Evolutionary conservation across 2,888 invertebrate species (phyloP), one percentile per base, ranked within the genome.

Genomic region (Toxonevra muliebris): DNA sequence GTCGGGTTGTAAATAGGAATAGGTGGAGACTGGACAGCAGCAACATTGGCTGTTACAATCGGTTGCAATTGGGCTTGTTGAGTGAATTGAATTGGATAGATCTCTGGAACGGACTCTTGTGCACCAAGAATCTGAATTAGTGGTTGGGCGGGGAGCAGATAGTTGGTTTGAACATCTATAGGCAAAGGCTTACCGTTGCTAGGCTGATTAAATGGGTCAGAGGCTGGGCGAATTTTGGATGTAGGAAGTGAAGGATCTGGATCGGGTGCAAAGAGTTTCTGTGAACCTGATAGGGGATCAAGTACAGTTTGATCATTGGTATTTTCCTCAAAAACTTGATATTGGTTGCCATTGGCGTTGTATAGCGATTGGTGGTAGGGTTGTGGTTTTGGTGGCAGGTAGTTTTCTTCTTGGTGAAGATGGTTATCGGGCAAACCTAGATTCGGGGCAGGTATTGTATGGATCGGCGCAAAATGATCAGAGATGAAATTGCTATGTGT

Each of bases 401-500:
- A 75, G 15, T 72, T 45, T 41, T 79, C 80, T 13, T 81, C 76
- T 19, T 75, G 73, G 63, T 77, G 82, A 55, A 83, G 74, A 66
- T 84, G 82, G 72, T 84, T 84, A 67, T 81, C 80, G 69, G 81
- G 79, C 57, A 79, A 67, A 12, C 74, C 73, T 52, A 94, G 87
- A 86, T 94, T 93, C 10, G 94, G 94, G 30, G 94, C 94, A 79
- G 93, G 93, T 73, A 94, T 93, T 11, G 94, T 93, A 84, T 93
- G 93, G 80, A 94, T 94, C 2, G 93, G 93, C 75, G 92, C 93
- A 80, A 89, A 95, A 87, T 95, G 95, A 87, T 94, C 94, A 76
- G 95, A 94, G 88, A 96, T 94, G 90, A 80, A 82, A 68, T 78
- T 79, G 54, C 74, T 75, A 66, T 82, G 80, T 65, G 78, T 73